A percentile compares a stretch with the other conserved stretches of the same genome.
Conservation (phyloP, 2,797 vertebrate species). For the Nyctibius grandis region DNA sequence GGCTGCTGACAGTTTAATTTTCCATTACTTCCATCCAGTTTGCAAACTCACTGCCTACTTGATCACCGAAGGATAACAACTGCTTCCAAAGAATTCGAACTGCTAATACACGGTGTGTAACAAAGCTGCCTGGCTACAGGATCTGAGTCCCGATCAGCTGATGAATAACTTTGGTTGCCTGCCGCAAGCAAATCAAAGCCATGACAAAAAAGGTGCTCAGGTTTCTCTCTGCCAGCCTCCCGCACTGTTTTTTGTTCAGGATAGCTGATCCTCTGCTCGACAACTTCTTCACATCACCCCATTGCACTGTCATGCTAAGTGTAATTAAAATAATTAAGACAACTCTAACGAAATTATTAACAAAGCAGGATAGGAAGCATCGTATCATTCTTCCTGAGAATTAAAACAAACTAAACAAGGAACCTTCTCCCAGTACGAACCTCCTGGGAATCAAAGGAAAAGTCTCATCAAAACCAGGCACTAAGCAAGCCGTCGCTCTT, state of each 20-base stretch:
- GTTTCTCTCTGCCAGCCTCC: neutral
- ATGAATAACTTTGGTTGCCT: neutral
- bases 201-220: neutral
- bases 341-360: neutral
- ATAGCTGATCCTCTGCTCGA: neutral
- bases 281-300: neutral
- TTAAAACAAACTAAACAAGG: neutral
- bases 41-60: neutral
- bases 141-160: accelerated
- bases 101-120: accelerated
- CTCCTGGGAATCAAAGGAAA: neutral
- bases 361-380: neutral
- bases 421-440: neutral
- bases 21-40: neutral
- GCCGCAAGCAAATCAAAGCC: neutral
- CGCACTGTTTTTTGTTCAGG: neutral
- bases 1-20: neutral
- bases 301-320: neutral
- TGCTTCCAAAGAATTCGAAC: neutral
- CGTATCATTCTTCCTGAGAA: neutral
- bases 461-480: neutral
- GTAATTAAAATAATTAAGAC: neutral
- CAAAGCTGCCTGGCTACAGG: neutral
- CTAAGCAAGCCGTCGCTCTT: neutral
- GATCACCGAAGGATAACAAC: neutral